Evolutionary conservation across 1,140 invertebrate genomes (phyloP).

Genomic region (Grapholita molesta): DNA sequence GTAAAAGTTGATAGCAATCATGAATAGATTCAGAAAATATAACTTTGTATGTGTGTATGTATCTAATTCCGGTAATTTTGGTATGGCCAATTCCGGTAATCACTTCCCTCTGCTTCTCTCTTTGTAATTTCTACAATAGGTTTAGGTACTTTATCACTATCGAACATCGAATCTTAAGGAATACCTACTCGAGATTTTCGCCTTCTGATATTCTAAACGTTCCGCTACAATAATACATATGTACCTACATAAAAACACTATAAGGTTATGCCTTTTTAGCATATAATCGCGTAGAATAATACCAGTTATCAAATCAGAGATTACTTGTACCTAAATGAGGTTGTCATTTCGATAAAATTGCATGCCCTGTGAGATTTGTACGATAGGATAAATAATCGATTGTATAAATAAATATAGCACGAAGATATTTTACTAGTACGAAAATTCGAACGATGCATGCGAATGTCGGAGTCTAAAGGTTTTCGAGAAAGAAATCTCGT

Average conservation of each 20-base stretch:
- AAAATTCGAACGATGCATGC: neutral
- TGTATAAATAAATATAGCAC: neutral
- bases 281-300: neutral
- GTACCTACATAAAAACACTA: neutral
- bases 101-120: no score
- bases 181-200: no score
- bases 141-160: no score
- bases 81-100: no score
- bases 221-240: no score
- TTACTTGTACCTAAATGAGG: neutral
- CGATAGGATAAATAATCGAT: neutral
- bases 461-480: neutral
- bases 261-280: neutral
- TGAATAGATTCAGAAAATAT: no score
- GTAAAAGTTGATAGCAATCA: no score
- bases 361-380: neutral
- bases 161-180: no score
- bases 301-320: neutral
- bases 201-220: no score
- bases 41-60: no score
- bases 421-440: neutral
- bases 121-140: no score
- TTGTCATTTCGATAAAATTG: neutral
- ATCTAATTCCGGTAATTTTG: no score
- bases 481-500: neutral